phyloP scores from a whole-genome alignment of 2,797 vertebrate species.

The Sternotherus odoratus region DNA sequence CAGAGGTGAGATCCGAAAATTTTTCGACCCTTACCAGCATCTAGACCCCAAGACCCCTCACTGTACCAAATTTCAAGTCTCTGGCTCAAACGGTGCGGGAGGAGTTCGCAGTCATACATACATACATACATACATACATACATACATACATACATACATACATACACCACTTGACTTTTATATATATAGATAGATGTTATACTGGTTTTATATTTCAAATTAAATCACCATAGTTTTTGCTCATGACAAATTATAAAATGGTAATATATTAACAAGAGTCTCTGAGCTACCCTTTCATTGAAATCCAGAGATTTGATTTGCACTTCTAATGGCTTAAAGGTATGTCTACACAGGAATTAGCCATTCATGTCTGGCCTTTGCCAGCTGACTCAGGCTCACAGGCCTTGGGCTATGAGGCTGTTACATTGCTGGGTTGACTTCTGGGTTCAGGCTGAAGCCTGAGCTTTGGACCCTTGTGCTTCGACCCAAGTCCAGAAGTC shows the following conservation, averaged over 20 bases:
- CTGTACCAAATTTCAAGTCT: too few relatives aligned
- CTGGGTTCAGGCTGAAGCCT: too few relatives aligned
- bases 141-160: too few relatives aligned
- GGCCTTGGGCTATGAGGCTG: background rate
- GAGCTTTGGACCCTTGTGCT: background rate
- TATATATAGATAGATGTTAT: too few relatives aligned
- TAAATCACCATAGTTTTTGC: background rate
- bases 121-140: too few relatives aligned
- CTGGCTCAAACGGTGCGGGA: too few relatives aligned
- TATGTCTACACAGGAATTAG: background rate
- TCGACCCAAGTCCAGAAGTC: background rate
- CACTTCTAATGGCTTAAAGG: background rate
- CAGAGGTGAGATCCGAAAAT: too few relatives aligned
- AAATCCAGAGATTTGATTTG: background rate
- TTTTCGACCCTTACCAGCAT: too few relatives aligned
- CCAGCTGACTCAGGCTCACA: too few relatives aligned
- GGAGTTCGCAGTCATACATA: too few relatives aligned
- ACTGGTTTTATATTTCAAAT: background rate
- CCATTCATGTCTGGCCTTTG: background rate
- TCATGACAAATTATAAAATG: background rate
- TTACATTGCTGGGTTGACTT: background rate
- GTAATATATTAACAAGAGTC: background rate
- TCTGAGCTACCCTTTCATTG: background rate
- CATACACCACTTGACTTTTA: too few relatives aligned
- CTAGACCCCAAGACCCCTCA: too few relatives aligned